Evolutionary conservation across 2,797 vertebrate genomes (phyloP).

Genomic region (Sardinella longiceps): DNA sequence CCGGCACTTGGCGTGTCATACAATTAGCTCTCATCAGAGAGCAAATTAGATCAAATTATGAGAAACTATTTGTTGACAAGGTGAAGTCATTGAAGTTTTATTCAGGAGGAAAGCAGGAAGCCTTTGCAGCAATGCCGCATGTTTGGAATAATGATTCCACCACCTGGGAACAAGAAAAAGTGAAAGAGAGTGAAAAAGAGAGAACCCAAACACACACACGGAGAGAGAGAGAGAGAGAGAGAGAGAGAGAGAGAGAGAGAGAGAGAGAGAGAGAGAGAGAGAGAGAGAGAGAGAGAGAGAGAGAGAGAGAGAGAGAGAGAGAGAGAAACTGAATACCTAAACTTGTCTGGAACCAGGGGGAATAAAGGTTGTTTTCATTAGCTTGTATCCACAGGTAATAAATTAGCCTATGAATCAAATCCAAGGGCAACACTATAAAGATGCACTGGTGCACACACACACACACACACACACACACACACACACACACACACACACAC

Average conservation of each 20-base stretch:
- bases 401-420: neutral
- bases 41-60: constrained; percentile 59
- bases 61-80: constrained; percentile 30
- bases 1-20: neutral
- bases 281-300: neutral
- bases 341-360: neutral
- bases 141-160: constrained; percentile 6
- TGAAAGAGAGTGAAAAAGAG: neutral
- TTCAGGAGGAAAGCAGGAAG: constrained; percentile 28
- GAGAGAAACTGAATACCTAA: constrained; percentile 6
- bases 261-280: neutral
- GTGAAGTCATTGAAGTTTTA: constrained; percentile 49
- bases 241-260: neutral
- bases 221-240: neutral
- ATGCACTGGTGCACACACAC: too few relatives aligned
- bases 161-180: neutral
- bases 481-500: neutral
- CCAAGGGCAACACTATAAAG: neutral
- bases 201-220: neutral
- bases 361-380: constrained; percentile 21
- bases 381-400: neutral
- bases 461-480: too few relatives aligned
- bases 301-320: neutral
- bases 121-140: neutral
- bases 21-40: constrained; percentile 60